Evolutionary conservation across 2,888 invertebrate species (phyloP).

Genomic region (Eulithis prunata): DNA sequence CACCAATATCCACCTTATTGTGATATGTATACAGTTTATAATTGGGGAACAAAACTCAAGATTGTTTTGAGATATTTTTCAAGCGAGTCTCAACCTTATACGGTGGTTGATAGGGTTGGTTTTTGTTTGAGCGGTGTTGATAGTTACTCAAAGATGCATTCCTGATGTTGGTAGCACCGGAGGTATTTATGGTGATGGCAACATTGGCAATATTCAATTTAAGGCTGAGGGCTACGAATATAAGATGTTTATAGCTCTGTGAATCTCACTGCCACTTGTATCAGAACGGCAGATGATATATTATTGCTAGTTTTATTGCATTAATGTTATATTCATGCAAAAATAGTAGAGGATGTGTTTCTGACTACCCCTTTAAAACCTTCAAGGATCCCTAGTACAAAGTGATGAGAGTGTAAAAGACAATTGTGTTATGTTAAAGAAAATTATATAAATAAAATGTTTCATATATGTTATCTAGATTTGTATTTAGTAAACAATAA

Average conservation of each 20-base stretch:
- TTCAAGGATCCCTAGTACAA: too few relatives aligned
- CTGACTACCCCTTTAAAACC: too few relatives aligned
- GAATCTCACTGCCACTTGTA: not conserved
- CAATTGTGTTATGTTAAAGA: too few relatives aligned
- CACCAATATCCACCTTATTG: constrained; percentile 30
- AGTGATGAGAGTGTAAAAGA: too few relatives aligned
- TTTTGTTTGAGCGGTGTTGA: constrained; percentile 9
- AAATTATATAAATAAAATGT: too few relatives aligned
- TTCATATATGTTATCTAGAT: too few relatives aligned
- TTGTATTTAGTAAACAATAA: too few relatives aligned
- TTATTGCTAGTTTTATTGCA: too few relatives aligned
- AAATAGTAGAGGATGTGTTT: too few relatives aligned
- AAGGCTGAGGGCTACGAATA: constrained; percentile 22
- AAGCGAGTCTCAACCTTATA: constrained; percentile 24
- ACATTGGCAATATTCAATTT: constrained; percentile 47
- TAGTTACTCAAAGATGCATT: constrained; percentile 45
- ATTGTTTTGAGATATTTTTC: constrained; percentile 29
- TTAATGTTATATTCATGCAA: too few relatives aligned
- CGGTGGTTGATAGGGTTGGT: not conserved
- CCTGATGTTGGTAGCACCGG: constrained; percentile 43
- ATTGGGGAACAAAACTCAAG: constrained; percentile 20
- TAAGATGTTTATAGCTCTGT: not conserved
- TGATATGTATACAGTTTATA: constrained; percentile 20
- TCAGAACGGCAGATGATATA: too few relatives aligned
- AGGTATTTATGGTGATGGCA: constrained; percentile 50